These are phyloP conservation scores for Dendrolimus pini DNA, from an alignment of 2,888 invertebrate species.

Conservation along the genomic window DNA sequence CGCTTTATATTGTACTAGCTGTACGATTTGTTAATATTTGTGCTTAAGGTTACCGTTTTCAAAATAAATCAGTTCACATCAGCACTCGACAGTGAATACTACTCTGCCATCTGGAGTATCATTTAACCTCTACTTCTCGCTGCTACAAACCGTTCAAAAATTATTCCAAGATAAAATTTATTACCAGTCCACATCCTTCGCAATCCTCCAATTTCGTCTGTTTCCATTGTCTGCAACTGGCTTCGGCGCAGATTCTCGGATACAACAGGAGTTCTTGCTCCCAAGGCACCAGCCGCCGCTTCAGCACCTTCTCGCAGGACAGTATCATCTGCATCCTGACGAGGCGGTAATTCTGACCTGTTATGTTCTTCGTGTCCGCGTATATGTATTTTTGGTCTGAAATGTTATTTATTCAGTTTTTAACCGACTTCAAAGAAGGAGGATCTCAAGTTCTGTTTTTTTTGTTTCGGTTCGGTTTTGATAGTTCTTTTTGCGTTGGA, in stretches of 20 bases:
- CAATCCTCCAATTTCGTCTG: constrained; percentile 71
- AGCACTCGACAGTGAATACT: too few species aligned
- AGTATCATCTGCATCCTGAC: constrained; percentile 79
- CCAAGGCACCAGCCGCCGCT: constrained; percentile 77
- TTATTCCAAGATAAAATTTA: too few species aligned
- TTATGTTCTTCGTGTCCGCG: constrained; percentile 57
- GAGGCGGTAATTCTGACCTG: constrained; percentile 78
- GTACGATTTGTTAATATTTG: too few species aligned
- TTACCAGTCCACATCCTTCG: constrained; percentile 74
- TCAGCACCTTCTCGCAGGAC: constrained; percentile 75
- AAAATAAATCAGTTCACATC: too few species aligned
- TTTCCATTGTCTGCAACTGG: constrained; percentile 74
- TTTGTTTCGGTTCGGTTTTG: too few species aligned
- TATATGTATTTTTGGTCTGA: constrained; percentile 75
- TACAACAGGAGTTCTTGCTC: constrained; percentile 83
- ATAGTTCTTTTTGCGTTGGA: background rate
- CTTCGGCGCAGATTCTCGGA: constrained; percentile 77
- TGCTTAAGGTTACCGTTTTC: too few species aligned
- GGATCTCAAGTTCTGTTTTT: too few species aligned
- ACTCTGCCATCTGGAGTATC: too few species aligned
- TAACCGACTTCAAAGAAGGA: too few species aligned
- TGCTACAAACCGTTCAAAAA: too few species aligned
- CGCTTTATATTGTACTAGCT: too few species aligned
- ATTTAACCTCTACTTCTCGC: too few species aligned
- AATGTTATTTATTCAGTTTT: background rate